phyloP scores from a whole-genome alignment of 1,140 invertebrate species.

The Pararge aegeria region DNA sequence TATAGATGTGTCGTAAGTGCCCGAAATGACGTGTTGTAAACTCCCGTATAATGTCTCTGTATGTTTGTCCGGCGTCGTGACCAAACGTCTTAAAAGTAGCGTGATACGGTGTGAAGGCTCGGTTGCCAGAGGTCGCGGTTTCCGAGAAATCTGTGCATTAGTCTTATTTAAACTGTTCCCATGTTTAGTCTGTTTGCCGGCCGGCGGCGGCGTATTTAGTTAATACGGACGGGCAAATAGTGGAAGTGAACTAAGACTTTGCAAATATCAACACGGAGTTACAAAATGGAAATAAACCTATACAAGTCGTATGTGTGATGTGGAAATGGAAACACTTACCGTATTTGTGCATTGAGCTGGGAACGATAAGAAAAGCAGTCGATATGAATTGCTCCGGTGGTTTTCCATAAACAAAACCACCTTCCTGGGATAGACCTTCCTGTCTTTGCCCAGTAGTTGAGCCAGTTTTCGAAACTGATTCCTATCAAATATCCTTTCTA shows the following conservation, averaged over 20 bases:
- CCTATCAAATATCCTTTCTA: too few relatives aligned
- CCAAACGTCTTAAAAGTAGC: neutral
- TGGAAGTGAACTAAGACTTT: conserved; percentile 14
- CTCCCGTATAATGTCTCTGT: too few relatives aligned
- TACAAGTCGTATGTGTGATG: neutral
- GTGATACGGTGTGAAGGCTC: conserved; percentile 19
- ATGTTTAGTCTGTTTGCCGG: conserved; percentile 22
- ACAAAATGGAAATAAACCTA: conserved; percentile 3
- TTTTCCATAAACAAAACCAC: too few relatives aligned
- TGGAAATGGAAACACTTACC: too few relatives aligned
- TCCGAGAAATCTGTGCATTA: conserved; percentile 25
- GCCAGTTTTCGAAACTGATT: too few relatives aligned
- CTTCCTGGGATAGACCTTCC: too few relatives aligned
- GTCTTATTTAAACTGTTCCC: conserved; percentile 17
- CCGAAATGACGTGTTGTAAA: too few relatives aligned
- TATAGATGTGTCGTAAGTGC: too few relatives aligned
- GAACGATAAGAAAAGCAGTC: too few relatives aligned
- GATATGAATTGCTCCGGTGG: too few relatives aligned
- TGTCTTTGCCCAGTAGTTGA: too few relatives aligned
- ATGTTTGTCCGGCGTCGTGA: neutral
- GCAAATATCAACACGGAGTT: conserved; percentile 11
- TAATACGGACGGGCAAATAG: conserved; percentile 23
- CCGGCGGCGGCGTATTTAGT: conserved; percentile 17
- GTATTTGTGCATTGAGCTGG: too few relatives aligned
- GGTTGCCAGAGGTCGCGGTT: conserved; percentile 5